Conservation (phyloP, 2,113 vertebrate species). For the Coryphaenoides rupestris region DNA sequence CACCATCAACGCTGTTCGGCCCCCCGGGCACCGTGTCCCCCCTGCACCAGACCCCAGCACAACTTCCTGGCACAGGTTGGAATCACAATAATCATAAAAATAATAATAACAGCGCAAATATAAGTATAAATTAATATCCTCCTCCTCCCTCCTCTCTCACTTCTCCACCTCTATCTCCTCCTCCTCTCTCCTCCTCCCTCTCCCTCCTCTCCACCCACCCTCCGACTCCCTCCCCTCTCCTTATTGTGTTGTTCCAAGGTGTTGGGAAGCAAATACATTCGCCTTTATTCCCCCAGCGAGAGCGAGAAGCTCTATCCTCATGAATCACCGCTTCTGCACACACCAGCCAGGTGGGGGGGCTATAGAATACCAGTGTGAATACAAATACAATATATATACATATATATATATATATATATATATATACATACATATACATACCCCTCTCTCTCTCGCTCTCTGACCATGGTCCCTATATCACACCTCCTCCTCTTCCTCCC, state of each 20-base stretch:
- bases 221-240: too few species aligned
- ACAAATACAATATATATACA: too few species aligned
- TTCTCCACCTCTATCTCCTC: too few species aligned
- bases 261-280: slow-evolving; percentile 90
- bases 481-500: slow-evolving; percentile 13
- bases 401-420: too few species aligned
- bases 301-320: slow-evolving; percentile 87
- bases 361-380: background rate
- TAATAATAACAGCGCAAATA: too few species aligned
- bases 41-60: slow-evolving; percentile 94
- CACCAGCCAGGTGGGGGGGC: slow-evolving; percentile 88
- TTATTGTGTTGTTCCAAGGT: too few species aligned
- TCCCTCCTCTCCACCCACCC: slow-evolving; percentile 4
- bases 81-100: background rate
- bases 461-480: slow-evolving; percentile 29
- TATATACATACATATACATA: too few species aligned
- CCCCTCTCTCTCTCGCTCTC: too few species aligned
- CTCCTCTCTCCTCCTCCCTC: background rate
- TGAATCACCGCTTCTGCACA: slow-evolving; percentile 85
- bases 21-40: slow-evolving; percentile 88
- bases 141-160: too few species aligned
- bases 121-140: too few species aligned
- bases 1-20: slow-evolving; percentile 92
- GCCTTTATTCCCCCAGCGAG: slow-evolving; percentile 81
- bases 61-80: slow-evolving; percentile 95